phyloP scores from a whole-genome alignment of 2,113 vertebrate genomes.

The Zonotrichia leucophrys region DNA sequence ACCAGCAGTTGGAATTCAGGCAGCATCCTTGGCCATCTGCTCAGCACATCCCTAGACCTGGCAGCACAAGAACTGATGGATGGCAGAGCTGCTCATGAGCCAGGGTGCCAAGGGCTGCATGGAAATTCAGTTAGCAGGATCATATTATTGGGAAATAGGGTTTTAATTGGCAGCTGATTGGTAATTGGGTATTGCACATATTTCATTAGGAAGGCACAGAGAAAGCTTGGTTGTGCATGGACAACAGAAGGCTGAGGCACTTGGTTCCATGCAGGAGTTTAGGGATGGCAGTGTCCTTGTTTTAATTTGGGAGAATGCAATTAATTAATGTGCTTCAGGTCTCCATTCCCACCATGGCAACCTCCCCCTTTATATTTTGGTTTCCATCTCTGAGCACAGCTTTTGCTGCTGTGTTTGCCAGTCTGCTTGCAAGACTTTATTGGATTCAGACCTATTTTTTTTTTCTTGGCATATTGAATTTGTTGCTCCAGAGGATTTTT shows the following conservation, averaged over 20 bases:
- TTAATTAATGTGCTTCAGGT: background rate
- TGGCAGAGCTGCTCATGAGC: background rate
- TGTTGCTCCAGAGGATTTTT: constrained; percentile 35
- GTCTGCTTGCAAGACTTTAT: background rate
- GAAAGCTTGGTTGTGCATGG: background rate
- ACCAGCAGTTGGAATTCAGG: background rate
- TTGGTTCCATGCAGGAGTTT: background rate
- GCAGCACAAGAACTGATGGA: background rate
- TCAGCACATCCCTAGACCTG: background rate
- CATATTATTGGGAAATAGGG: background rate
- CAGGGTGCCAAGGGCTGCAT: background rate
- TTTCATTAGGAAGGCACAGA: background rate
- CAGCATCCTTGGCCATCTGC: background rate
- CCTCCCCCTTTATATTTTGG: background rate
- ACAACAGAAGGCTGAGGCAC: background rate
- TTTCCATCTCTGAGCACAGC: background rate
- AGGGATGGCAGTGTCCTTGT: background rate
- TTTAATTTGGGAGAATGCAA: background rate
- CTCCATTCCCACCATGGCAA: background rate
- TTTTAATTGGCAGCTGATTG: constrained; percentile 42
- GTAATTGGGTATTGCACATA: background rate
- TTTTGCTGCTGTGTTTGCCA: background rate
- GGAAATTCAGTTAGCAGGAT: background rate
- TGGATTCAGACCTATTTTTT: background rate
- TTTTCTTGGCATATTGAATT: constrained; percentile 42